phyloP scores from a whole-genome alignment of 2,113 vertebrate species.

The Felis chaus region DNA sequence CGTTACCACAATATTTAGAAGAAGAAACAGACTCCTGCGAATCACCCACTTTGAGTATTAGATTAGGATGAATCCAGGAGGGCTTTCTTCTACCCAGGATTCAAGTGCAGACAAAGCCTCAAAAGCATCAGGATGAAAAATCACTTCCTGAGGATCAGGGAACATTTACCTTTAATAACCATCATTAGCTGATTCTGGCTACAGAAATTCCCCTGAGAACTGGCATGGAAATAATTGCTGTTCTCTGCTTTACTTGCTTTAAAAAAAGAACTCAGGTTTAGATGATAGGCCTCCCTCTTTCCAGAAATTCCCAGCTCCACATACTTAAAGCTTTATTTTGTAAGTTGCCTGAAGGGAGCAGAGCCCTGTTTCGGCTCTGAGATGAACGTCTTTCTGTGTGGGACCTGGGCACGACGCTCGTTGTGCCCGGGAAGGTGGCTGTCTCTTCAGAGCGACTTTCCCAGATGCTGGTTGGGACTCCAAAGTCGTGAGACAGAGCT shows the following conservation, averaged over 20 bases:
- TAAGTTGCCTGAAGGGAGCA: not conserved
- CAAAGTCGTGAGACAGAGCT: not conserved
- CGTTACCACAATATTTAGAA: not conserved
- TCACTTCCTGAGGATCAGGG: not conserved
- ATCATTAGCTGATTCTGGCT: not conserved
- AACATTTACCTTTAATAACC: conserved; percentile 13
- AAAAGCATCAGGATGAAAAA: not conserved
- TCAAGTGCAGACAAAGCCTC: not conserved
- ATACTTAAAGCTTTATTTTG: not conserved
- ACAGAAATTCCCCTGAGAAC: not conserved
- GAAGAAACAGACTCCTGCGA: not conserved
- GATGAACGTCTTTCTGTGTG: not conserved
- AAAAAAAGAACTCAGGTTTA: conserved; percentile 33
- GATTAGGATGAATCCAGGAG: not conserved
- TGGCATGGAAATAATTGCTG: not conserved
- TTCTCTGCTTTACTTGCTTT: conserved; percentile 6
- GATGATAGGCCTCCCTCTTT: not conserved
- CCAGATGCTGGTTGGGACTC: not conserved
- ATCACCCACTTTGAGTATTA: not conserved
- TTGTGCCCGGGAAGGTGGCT: not conserved
- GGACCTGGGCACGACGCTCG: not conserved
- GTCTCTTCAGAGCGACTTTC: not conserved
- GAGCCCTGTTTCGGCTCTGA: not conserved
- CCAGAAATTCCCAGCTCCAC: conserved; percentile 35
- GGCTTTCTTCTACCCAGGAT: conserved; percentile 42